Conservation (phyloP, 1,140 invertebrate genomes). For the Drosophila novamexicana region DNA sequence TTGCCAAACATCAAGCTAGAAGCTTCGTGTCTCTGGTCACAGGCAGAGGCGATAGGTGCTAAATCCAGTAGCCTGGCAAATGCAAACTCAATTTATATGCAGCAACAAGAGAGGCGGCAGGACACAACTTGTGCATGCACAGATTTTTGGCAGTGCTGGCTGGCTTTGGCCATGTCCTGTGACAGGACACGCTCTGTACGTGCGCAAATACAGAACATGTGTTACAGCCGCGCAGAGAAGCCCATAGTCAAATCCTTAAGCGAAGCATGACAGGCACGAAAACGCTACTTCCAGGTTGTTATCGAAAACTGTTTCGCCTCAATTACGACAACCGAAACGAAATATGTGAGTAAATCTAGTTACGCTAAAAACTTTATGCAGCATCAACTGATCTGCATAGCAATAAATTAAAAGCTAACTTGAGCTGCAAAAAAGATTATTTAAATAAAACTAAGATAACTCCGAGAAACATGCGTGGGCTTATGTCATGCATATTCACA, state of each 20-base stretch:
- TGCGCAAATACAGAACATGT: conserved; percentile 58
- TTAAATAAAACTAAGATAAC: background rate
- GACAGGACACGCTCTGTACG: conserved; percentile 73
- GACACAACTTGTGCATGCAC: conserved; percentile 39
- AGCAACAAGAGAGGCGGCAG: conserved; percentile 22
- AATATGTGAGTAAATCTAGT: background rate
- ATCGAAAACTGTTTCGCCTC: conserved; percentile 23
- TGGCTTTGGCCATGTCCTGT: conserved; percentile 49
- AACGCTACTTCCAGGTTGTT: conserved; percentile 9
- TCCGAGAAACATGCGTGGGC: conserved; percentile 5
- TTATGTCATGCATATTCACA: conserved; percentile 37
- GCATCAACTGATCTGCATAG: no score
- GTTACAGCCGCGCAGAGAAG: conserved; percentile 37
- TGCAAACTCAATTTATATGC: conserved; percentile 73
- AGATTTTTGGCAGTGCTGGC: conserved; percentile 46
- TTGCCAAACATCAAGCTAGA: conserved; percentile 34
- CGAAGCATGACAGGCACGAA: conserved; percentile 33
- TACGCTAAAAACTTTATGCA: background rate
- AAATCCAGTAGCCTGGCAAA: conserved; percentile 11
- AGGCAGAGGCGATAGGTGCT: conserved; percentile 16
- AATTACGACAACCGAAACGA: conserved; percentile 6
- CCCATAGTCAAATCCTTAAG: conserved; percentile 24
- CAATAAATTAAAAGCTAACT: conserved; percentile 7
- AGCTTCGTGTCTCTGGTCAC: conserved; percentile 22
- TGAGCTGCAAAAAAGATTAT: background rate